Evolutionary conservation across 2,797 vertebrate species (phyloP), one percentile per base, ranked within the genome.

Genomic region (Rallus crepitans): DNA sequence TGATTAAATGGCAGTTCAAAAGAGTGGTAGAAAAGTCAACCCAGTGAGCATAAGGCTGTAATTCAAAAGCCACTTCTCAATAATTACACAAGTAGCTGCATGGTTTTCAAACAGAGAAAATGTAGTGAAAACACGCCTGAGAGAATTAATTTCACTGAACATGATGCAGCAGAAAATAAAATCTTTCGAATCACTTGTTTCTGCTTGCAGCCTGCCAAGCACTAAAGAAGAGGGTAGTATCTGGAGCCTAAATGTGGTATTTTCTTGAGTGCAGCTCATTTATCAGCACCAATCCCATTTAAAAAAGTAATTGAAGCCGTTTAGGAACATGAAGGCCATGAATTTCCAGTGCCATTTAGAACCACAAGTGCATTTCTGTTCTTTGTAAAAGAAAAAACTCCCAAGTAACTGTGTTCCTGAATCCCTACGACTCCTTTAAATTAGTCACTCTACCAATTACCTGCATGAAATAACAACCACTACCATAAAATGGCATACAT

Each of bases 121-220:
- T 3, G 19, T 1, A 65, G 28, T 27, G 50, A 78, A 90, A 75
- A 47, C 20, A 35, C 7, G 50, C 20, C 48, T 3, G 12, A 60
- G 25, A 60, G 23, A 69, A 86, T 66, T 30, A 31, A 65, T 48
- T 76, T 71, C 39, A 84, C 15, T 31, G 23, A 52, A 48, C 33
- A 12, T 20, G 82, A 95, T 81, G 61, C 23, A 77, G 48, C 53
- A 82, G 11, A 86, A 79, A 79, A 87, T 35, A 52, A 94, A 33
- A 76, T 80, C 33, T 60, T 87, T 60, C 47, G 7, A 86, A 69
- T 48, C 73, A 71, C 13, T 87, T 66, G 33, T 52, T 89, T 61
- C 87, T 4, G 2, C 70, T 30, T 52, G 59, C 39, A 59, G 66
- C 69, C 78, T 71, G 28, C 48, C 35, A 39, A 96, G 52, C 27